These are phyloP conservation scores for Heliconius aoede DNA, from an alignment of 2,888 invertebrate genomes.

Conservation along the genomic window DNA sequence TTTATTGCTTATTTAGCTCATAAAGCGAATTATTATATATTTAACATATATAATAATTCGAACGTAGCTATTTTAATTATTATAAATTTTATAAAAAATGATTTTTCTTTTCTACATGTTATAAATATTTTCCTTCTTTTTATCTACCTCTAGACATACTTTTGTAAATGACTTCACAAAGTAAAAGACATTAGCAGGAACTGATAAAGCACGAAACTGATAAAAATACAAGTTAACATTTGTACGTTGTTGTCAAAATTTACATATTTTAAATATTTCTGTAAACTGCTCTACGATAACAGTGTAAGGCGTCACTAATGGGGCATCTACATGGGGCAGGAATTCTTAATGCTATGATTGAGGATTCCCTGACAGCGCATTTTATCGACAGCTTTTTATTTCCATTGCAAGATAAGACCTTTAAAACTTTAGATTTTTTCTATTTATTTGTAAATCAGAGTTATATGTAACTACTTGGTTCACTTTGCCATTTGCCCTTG, in stretches of 20 bases:
- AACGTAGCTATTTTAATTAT: no score
- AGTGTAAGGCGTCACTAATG: background rate
- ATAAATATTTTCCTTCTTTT: background rate
- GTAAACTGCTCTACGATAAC: constrained; percentile 3
- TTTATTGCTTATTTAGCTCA: background rate
- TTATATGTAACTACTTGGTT: no score
- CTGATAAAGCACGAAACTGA: constrained; percentile 29
- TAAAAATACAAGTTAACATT: constrained; percentile 32
- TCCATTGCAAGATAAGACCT: no score
- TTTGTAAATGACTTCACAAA: background rate
- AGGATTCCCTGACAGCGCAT: background rate
- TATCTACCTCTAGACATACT: background rate
- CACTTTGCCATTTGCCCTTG: no score
- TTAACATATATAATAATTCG: no score
- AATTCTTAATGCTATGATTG: background rate
- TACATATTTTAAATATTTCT: constrained; percentile 13
- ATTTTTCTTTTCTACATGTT: no score
- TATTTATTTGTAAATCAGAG: no score
- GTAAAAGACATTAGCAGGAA: background rate
- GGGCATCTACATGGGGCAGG: no score
- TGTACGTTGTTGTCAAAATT: constrained; percentile 15
- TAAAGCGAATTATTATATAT: background rate
- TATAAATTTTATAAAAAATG: no score
- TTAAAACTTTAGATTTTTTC: no score
- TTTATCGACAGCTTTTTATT: no score